A percentile compares a stretch with the other conserved stretches of the same genome.
phyloP scores from a whole-genome alignment of 2,113 vertebrate species.

The Sus scrofa region DNA sequence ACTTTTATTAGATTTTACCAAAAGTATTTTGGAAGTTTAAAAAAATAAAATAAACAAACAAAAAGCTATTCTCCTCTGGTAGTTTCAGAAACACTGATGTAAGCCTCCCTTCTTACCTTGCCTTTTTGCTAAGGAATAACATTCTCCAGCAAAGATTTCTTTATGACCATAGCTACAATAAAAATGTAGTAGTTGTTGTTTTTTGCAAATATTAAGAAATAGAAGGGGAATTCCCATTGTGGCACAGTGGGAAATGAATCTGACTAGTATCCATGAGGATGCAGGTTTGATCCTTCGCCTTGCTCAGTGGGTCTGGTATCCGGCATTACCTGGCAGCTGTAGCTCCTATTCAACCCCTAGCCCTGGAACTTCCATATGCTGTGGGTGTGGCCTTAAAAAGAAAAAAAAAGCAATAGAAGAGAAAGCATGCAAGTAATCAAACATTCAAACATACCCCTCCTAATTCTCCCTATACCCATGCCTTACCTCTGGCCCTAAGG shows the following conservation, averaged over 20 bases:
- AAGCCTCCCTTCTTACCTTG: rapidly evolving
- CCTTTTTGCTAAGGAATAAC: background rate
- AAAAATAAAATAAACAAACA: background rate
- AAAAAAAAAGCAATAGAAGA: background rate
- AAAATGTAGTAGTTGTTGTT: background rate
- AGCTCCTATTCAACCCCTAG: too few relatives aligned
- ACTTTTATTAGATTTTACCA: background rate
- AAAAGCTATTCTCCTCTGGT: background rate
- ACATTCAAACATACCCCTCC: background rate
- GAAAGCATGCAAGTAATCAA: background rate
- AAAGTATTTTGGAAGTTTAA: background rate
- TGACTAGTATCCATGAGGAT: too few relatives aligned
- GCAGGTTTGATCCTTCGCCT: too few relatives aligned
- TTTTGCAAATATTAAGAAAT: background rate
- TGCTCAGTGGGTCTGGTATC: too few relatives aligned
- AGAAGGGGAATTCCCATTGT: background rate
- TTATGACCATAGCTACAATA: background rate
- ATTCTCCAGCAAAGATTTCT: background rate
- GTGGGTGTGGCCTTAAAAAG: too few relatives aligned
- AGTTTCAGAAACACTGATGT: background rate
- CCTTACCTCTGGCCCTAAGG: background rate
- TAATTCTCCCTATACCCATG: background rate
- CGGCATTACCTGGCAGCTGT: too few relatives aligned
- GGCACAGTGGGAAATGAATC: too few relatives aligned
- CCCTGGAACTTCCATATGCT: too few relatives aligned